Evolutionary conservation across 2,888 invertebrate genomes (phyloP).

Genomic region (Poecilobothrus nobilitatus): DNA sequence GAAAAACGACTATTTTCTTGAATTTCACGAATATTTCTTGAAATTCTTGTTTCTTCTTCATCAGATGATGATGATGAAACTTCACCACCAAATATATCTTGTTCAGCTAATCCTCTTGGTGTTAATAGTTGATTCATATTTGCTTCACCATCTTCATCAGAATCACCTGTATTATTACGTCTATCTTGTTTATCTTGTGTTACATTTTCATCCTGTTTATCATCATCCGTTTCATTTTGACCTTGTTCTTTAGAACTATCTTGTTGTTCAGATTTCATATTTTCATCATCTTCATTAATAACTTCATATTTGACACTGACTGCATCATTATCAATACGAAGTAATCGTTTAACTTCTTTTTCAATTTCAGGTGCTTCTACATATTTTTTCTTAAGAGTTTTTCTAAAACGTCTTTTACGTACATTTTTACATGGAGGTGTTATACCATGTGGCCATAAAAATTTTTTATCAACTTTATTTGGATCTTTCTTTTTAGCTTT

Average conservation of each 20-base stretch:
- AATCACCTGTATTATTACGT: slow-evolving; percentile 31
- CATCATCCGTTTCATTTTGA: slow-evolving; percentile 28
- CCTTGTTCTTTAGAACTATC: slow-evolving; percentile 26
- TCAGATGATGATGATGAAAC: slow-evolving; percentile 81
- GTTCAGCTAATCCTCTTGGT: slow-evolving; percentile 51
- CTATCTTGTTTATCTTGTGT: slow-evolving; percentile 31
- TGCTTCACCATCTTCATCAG: slow-evolving; percentile 34
- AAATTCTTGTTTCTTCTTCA: slow-evolving; percentile 56
- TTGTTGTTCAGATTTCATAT: slow-evolving; percentile 39
- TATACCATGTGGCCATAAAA: slow-evolving; percentile 89
- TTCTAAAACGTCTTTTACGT: slow-evolving; percentile 81
- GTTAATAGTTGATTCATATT: slow-evolving; percentile 19
- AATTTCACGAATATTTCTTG: slow-evolving; percentile 56
- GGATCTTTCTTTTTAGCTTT: slow-evolving; percentile 80
- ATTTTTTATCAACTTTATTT: slow-evolving; percentile 75
- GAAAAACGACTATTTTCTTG: slow-evolving; percentile 71
- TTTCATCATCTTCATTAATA: slow-evolving; percentile 77
- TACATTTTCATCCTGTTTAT: slow-evolving; percentile 35
- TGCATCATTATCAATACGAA: slow-evolving; percentile 89
- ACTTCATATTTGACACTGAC: slow-evolving; percentile 81
- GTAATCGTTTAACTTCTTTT: slow-evolving; percentile 88
- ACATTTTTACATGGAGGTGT: slow-evolving; percentile 96
- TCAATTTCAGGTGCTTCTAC: slow-evolving; percentile 97
- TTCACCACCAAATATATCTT: slow-evolving; percentile 87
- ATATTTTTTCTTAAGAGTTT: slow-evolving; percentile 92